phyloP scores from a whole-genome alignment of 2,113 vertebrate genomes.

The Isurus oxyrinchus region DNA sequence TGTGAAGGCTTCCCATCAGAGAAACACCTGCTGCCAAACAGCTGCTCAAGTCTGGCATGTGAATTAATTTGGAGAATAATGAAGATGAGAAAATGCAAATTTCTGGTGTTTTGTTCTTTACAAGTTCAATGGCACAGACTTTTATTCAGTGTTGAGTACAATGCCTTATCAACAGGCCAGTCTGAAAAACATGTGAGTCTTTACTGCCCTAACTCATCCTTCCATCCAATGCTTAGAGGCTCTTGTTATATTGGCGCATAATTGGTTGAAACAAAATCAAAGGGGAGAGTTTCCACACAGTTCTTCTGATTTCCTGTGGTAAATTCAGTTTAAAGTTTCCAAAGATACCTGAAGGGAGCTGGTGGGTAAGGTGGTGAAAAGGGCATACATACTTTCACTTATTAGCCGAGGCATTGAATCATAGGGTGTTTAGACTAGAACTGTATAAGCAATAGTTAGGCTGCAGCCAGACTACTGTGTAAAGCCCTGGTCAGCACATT shows the following conservation, averaged over 20 bases:
- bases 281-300: neutral
- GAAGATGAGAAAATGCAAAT: conserved; percentile 32
- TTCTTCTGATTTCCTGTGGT: neutral
- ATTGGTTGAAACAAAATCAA: neutral
- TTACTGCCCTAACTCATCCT: neutral
- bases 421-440: too few relatives aligned
- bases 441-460: too few relatives aligned
- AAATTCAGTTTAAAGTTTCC: neutral
- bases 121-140: neutral
- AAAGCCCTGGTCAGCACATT: neutral
- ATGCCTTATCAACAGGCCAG: neutral
- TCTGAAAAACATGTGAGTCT: neutral
- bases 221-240: too few relatives aligned
- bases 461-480: too few relatives aligned
- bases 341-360: neutral
- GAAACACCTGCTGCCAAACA: conserved; percentile 24
- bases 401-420: too few relatives aligned
- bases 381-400: too few relatives aligned
- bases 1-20: conserved; percentile 31
- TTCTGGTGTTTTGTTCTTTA: conserved; percentile 12
- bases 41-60: conserved; percentile 32
- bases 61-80: conserved; percentile 31
- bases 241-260: neutral
- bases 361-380: neutral
- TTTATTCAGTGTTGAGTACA: neutral